These are phyloP conservation scores for Drosophila lini DNA, from an alignment of 1,140 invertebrate genomes.

Conservation along the genomic window DNA sequence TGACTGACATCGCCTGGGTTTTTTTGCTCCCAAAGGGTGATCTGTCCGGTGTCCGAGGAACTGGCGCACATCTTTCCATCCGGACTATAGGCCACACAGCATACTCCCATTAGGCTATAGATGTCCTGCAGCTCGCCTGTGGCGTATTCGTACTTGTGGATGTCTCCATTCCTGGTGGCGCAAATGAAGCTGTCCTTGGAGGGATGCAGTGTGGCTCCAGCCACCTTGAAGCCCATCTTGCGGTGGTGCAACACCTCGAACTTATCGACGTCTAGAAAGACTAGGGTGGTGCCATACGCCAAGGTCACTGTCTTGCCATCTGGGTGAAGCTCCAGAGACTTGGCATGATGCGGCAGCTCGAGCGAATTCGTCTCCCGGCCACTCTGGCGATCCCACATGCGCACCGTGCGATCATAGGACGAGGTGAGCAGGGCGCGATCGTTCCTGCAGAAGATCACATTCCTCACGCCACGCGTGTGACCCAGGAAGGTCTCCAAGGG, in stretches of 20 bases:
- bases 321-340: slow-evolving; percentile 94
- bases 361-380: slow-evolving; percentile 91
- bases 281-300: slow-evolving; percentile 90
- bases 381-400: slow-evolving; percentile 92
- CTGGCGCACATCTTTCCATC: slow-evolving; percentile 91
- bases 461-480: slow-evolving; percentile 31
- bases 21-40: slow-evolving; percentile 94
- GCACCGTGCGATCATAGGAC: slow-evolving; percentile 94
- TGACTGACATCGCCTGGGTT: too few relatives aligned
- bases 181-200: slow-evolving; percentile 95
- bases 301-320: slow-evolving; percentile 93
- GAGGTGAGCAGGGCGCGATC: slow-evolving; percentile 93
- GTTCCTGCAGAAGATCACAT: slow-evolving; percentile 89
- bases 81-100: background rate
- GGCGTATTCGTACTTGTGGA: slow-evolving; percentile 97
- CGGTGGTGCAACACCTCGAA: slow-evolving; percentile 92
- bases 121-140: slow-evolving; percentile 88
- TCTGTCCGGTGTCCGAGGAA: slow-evolving; percentile 96
- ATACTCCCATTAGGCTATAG: background rate
- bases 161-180: slow-evolving; percentile 96
- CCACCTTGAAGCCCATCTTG: slow-evolving; percentile 92
- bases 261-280: slow-evolving; percentile 90
- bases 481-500: slow-evolving; percentile 6
- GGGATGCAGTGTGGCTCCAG: slow-evolving; percentile 96
- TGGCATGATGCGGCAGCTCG: slow-evolving; percentile 92